Conservation (phyloP, 1,140 invertebrate genomes). For the Caenorhabditis briggsae region DNA sequence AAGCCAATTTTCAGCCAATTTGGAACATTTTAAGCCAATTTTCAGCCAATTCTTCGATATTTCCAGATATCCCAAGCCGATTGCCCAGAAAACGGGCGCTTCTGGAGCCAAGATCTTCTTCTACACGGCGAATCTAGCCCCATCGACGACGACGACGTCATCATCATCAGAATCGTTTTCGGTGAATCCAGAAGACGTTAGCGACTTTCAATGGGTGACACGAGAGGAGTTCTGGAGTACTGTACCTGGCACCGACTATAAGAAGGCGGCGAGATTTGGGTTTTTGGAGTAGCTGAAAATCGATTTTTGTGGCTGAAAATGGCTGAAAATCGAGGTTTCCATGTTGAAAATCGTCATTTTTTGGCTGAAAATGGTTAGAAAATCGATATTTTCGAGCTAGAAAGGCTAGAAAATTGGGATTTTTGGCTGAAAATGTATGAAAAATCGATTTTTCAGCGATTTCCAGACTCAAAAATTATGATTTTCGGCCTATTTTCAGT, state of each 20-base stretch:
- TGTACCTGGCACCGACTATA: conserved; percentile 56
- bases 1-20: too few species aligned
- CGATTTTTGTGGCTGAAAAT: not conserved
- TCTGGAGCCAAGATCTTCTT: conserved; percentile 70
- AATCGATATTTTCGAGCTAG: not conserved
- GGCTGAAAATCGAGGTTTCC: not conserved
- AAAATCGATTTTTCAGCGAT: not conserved
- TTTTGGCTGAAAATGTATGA: not conserved
- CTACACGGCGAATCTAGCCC: conserved; percentile 68
- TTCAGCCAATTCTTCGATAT: not conserved
- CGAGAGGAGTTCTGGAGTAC: conserved; percentile 66
- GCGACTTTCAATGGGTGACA: conserved; percentile 69
- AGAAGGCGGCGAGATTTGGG: conserved; percentile 19
- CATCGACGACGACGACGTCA: too few species aligned
- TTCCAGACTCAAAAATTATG: not conserved
- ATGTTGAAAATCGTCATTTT: not conserved
- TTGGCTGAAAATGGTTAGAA: not conserved
- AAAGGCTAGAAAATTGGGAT: too few species aligned
- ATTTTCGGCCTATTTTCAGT: not conserved
- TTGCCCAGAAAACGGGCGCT: conserved; percentile 14
- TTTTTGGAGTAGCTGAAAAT: conserved; percentile 48
- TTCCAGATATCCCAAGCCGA: conserved; percentile 56
- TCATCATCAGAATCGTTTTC: conserved; percentile 53
- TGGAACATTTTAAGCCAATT: not conserved
- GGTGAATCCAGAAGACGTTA: conserved; percentile 54